Conservation (phyloP, 1,140 invertebrate species). For the Apis florea region DNA sequence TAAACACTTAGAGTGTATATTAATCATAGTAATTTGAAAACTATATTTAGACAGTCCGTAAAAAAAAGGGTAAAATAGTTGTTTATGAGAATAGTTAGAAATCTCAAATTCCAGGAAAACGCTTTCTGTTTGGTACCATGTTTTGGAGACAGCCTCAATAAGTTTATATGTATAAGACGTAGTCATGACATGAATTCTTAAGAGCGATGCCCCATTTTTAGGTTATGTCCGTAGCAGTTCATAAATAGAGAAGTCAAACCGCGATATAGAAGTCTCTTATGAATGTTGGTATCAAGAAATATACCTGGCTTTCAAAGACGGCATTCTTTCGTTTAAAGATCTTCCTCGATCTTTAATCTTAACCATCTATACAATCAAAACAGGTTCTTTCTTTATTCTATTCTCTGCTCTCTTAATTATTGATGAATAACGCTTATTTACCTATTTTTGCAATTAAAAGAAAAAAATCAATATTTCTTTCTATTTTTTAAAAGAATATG, state of each 20-base stretch:
- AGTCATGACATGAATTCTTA: constrained; percentile 25
- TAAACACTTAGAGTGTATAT: too few species aligned
- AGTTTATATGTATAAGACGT: constrained; percentile 27
- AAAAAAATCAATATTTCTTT: too few species aligned
- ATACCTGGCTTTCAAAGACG: neutral
- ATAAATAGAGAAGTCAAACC: constrained; percentile 26
- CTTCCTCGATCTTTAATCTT: neutral
- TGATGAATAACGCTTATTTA: neutral
- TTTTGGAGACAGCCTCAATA: constrained; percentile 21
- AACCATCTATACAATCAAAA: neutral
- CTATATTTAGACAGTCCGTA: neutral
- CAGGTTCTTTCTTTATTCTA: too few species aligned
- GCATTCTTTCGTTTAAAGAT: too few species aligned
- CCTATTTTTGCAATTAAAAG: neutral
- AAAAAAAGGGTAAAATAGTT: neutral
- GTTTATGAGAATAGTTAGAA: neutral
- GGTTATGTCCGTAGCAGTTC: constrained; percentile 4
- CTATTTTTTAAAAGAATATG: too few species aligned
- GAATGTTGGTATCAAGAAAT: neutral
- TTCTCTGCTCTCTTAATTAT: neutral
- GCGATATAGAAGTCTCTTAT: neutral
- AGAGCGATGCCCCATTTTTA: constrained; percentile 14
- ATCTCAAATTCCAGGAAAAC: neutral
- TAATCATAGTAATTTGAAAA: neutral
- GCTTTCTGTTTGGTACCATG: constrained; percentile 6